Percentiles rank a stretch among this genome's conserved stretches.
phyloP scores from a whole-genome alignment of 2,797 vertebrate species.

The Ctenochaetus hawaiiensis region DNA sequence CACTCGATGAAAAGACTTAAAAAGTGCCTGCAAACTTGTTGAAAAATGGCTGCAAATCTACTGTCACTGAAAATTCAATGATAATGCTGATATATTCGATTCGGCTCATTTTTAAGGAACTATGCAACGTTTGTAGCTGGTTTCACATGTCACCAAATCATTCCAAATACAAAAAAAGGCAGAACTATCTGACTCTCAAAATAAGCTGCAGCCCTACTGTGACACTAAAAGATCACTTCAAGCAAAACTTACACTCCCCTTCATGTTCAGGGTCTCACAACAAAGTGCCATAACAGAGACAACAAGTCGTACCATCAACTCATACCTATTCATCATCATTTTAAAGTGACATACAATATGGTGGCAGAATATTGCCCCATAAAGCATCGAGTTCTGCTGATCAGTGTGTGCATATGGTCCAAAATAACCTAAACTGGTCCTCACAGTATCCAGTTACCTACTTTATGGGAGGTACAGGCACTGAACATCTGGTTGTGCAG shows the following conservation, averaged over 20 bases:
- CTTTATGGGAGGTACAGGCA: conserved; percentile 46
- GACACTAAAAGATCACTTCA: background rate
- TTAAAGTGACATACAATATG: conserved; percentile 6
- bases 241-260: background rate
- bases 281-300: background rate
- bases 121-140: background rate
- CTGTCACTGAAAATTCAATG: background rate
- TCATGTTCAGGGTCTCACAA: background rate
- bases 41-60: conserved; percentile 4
- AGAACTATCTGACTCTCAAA: background rate
- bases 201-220: background rate
- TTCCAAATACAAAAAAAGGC: background rate
- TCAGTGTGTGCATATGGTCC: conserved; percentile 51
- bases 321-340: background rate
- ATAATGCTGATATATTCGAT: background rate
- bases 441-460: conserved; percentile 65
- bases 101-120: background rate
- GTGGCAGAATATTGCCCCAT: background rate
- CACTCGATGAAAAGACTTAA: background rate
- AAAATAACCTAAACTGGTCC: conserved; percentile 34
- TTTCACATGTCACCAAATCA: background rate
- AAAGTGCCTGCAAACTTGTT: background rate
- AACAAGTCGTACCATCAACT: background rate
- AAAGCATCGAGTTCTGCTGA: conserved; percentile 29
- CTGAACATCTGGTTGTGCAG: conserved; percentile 72